phyloP scores from a whole-genome alignment of 2,888 invertebrate species.

The Thecophora atra region DNA sequence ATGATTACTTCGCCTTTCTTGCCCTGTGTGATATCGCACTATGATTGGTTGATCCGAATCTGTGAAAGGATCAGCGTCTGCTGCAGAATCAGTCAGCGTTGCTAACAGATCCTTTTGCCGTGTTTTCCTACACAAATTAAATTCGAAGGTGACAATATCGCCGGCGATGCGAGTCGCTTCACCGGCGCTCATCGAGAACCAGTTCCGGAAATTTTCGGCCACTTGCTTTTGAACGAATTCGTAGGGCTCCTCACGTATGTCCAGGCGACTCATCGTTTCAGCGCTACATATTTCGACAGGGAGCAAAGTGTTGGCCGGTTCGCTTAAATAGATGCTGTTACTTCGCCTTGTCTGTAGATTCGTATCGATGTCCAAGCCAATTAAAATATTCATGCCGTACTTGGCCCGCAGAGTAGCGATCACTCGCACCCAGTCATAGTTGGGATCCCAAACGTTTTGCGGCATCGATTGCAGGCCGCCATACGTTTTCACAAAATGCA shows the following conservation, averaged over 20 bases:
- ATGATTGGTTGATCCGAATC: background rate
- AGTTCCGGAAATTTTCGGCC: constrained; percentile 53
- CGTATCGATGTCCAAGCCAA: constrained; percentile 56
- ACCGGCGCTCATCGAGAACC: constrained; percentile 52
- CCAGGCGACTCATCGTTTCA: constrained; percentile 41
- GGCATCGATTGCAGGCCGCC: constrained; percentile 54
- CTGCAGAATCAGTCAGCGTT: constrained; percentile 11
- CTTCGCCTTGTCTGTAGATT: constrained; percentile 52
- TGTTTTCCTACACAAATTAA: constrained; percentile 55
- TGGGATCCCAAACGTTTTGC: constrained; percentile 51
- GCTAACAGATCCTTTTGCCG: constrained; percentile 46
- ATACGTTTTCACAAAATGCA: constrained; percentile 50
- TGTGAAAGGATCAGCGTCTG: background rate
- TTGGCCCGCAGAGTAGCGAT: constrained; percentile 52
- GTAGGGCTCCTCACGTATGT: constrained; percentile 47
- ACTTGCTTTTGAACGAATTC: constrained; percentile 52
- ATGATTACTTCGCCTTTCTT: constrained; percentile 48
- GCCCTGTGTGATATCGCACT: constrained; percentile 39
- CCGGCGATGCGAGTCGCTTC: constrained; percentile 54
- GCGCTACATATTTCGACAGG: constrained; percentile 54
- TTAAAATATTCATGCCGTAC: constrained; percentile 58
- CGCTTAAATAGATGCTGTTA: constrained; percentile 55
- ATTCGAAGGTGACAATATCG: constrained; percentile 58
- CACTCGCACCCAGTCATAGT: constrained; percentile 55
- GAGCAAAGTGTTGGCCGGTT: constrained; percentile 54